A percentile compares a stretch with the other conserved stretches of the same genome.
Conservation (phyloP, 2,888 invertebrate genomes). For the Tenodera sinensis region DNA sequence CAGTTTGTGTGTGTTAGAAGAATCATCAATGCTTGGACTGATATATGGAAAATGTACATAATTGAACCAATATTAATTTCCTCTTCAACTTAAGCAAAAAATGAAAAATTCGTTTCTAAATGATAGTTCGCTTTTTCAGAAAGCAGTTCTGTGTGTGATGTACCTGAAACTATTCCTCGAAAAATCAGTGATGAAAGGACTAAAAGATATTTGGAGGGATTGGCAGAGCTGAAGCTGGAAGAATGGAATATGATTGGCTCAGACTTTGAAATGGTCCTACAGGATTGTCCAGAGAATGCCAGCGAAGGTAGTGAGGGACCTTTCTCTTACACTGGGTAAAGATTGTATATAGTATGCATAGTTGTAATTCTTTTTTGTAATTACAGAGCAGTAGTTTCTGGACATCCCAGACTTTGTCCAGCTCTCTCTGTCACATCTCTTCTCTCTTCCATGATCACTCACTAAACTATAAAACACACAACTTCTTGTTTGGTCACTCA, state of each 20-base stretch:
- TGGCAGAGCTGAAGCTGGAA: slow-evolving; percentile 52
- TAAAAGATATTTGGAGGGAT: slow-evolving; percentile 49
- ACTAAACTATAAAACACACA: not conserved
- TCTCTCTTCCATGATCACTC: no score
- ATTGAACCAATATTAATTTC: no score
- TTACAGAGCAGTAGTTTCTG: no score
- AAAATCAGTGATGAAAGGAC: not conserved
- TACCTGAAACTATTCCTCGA: not conserved
- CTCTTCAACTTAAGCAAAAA: no score
- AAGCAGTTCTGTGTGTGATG: not conserved
- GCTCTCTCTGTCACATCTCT: no score
- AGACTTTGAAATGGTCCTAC: slow-evolving; percentile 60
- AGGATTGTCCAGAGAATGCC: slow-evolving; percentile 61
- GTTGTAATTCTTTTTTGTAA: no score
- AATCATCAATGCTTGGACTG: no score
- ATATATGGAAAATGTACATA: no score
- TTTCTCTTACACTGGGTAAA: slow-evolving; percentile 50
- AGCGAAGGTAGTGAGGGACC: slow-evolving; percentile 45
- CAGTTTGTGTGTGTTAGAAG: no score
- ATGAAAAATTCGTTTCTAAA: not conserved
- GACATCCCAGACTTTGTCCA: no score
- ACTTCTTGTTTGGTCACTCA: no score
- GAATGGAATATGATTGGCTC: slow-evolving; percentile 55
- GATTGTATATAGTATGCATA: no score
- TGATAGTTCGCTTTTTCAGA: not conserved